These are phyloP conservation scores for Argyresthia albistria DNA, from an alignment of 2,888 invertebrate species.

Conservation along the genomic window DNA sequence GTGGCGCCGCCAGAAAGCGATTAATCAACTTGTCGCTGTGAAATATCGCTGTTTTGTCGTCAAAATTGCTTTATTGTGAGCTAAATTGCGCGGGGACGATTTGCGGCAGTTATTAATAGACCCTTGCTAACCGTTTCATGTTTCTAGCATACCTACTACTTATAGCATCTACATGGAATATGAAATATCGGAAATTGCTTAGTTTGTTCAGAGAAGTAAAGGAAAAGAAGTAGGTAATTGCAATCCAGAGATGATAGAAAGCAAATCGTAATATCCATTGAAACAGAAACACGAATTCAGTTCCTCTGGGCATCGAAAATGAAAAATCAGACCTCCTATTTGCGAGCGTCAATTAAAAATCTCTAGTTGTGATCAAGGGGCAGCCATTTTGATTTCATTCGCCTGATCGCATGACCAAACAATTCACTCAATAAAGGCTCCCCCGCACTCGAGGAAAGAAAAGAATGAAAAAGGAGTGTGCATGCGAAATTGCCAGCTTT, in stretches of 20 bases:
- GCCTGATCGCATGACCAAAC: conserved; percentile 33
- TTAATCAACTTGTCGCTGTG: conserved; percentile 24
- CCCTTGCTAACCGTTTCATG: too few species aligned
- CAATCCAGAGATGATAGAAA: too few species aligned
- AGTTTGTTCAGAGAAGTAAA: too few species aligned
- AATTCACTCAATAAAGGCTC: conserved; percentile 23
- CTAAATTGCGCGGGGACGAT: conserved; percentile 3
- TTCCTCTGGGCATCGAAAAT: not conserved
- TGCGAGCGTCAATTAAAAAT: conserved; percentile 7
- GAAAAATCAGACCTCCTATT: not conserved
- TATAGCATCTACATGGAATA: too few species aligned
- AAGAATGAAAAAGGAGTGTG: conserved; percentile 20
- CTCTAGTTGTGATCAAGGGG: conserved; percentile 18
- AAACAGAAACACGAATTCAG: too few species aligned
- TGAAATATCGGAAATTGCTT: too few species aligned
- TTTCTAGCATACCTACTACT: too few species aligned
- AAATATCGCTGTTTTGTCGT: conserved; percentile 18
- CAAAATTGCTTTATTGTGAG: conserved; percentile 24
- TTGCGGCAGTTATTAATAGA: not conserved
- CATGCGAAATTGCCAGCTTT: conserved; percentile 34
- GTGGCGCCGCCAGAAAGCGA: conserved; percentile 13
- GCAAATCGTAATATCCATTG: too few species aligned
- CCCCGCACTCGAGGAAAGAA: conserved; percentile 13
- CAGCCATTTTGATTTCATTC: conserved; percentile 33
- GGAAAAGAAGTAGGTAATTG: too few species aligned